A percentile compares a stretch with the other conserved stretches of the same genome.
These are phyloP conservation scores for Channa argus DNA, from an alignment of 2,113 vertebrate species.

Conservation along the genomic window DNA sequence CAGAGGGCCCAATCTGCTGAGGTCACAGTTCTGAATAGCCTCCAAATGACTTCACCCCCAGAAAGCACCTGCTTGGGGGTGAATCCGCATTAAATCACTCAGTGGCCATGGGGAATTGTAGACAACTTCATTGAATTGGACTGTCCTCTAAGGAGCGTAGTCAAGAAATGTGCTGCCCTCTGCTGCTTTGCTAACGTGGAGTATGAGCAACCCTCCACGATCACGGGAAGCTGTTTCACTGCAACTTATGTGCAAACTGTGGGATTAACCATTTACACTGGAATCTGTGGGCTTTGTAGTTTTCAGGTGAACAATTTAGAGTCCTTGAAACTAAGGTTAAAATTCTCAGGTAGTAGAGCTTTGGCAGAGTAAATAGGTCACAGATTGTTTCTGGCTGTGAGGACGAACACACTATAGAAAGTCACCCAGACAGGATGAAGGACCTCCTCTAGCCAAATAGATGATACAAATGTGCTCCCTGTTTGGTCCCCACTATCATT, in stretches of 20 bases:
- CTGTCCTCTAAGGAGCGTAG: conserved; percentile 68
- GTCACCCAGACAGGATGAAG: conserved; percentile 62
- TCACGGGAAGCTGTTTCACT: conserved; percentile 24
- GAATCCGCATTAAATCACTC: conserved; percentile 80
- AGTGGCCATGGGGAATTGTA: conserved; percentile 65
- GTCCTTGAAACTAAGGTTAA: conserved; percentile 53
- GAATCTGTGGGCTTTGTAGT: conserved; percentile 34
- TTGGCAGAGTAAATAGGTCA: conserved; percentile 70
- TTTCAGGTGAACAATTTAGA: conserved; percentile 41
- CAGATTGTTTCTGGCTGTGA: conserved; percentile 52
- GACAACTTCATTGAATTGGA: conserved; percentile 72
- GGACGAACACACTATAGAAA: conserved; percentile 59
- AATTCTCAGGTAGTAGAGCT: conserved; percentile 52
- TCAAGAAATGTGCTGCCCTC: conserved; percentile 63
- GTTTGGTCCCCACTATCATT: conserved; percentile 51
- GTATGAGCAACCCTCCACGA: conserved; percentile 26
- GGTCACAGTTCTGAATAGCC: conserved; percentile 82
- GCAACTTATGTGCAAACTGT: conserved; percentile 41
- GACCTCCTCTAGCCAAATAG: conserved; percentile 56
- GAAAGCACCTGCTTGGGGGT: conserved; percentile 82
- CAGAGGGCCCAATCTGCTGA: conserved; percentile 78
- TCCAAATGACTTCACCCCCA: conserved; percentile 82
- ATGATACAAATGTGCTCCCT: conserved; percentile 57
- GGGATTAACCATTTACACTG: conserved; percentile 51
- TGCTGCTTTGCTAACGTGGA: conserved; percentile 36